Conservation (phyloP, 2,888 invertebrate genomes). For the Epinotia ramella region DNA sequence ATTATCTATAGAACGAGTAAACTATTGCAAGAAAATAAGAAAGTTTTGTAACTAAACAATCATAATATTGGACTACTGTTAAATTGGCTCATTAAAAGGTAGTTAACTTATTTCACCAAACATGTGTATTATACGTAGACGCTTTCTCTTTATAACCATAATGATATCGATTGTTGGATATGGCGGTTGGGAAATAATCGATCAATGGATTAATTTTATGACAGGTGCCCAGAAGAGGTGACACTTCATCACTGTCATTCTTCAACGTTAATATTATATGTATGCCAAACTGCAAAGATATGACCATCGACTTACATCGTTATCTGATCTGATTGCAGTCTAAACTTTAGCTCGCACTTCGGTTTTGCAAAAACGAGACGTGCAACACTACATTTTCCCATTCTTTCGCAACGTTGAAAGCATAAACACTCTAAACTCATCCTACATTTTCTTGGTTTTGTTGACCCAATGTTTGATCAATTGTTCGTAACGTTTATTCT, state of each 20-base stretch:
- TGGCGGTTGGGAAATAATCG: not conserved
- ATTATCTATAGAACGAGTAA: too few species aligned
- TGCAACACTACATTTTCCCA: not conserved
- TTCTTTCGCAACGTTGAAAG: not conserved
- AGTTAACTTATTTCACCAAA: too few species aligned
- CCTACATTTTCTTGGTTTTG: slow-evolving; percentile 56
- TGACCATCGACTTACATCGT: not conserved
- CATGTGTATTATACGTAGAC: too few species aligned
- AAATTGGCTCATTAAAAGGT: too few species aligned
- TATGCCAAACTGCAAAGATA: too few species aligned
- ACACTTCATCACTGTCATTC: too few species aligned
- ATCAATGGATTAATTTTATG: not conserved
- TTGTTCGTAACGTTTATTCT: slow-evolving; percentile 20
- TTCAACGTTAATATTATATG: too few species aligned
- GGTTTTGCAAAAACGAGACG: not conserved
- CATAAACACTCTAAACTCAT: not conserved
- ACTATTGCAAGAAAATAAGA: too few species aligned
- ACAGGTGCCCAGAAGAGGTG: too few species aligned
- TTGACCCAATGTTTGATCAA: slow-evolving; percentile 52
- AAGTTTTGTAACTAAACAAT: too few species aligned
- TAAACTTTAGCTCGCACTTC: not conserved
- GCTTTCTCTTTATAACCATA: not conserved
- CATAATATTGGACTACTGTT: too few species aligned
- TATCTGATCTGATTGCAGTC: not conserved
- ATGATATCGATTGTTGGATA: not conserved